Percentiles rank a stretch among this genome's conserved stretches.
Conservation (phyloP, 2,888 invertebrate genomes). For the Megalurothrips usitatus region DNA sequence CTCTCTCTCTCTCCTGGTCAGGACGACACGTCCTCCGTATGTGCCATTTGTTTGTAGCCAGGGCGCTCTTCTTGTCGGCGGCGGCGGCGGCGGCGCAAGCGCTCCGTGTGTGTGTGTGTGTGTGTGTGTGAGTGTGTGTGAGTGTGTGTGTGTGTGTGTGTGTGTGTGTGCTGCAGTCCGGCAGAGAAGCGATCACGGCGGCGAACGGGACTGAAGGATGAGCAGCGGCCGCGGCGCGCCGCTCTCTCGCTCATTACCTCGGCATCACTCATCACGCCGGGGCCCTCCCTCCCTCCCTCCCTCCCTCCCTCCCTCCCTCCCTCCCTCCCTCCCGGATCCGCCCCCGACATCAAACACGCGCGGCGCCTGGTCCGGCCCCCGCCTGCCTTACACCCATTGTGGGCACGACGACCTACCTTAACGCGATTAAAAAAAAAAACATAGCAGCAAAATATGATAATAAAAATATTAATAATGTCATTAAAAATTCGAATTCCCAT, state of each 20-base stretch:
- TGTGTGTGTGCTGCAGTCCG: not conserved
- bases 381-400: not conserved
- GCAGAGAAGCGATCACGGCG: not conserved
- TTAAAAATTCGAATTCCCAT: no score
- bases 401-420: not conserved
- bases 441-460: not conserved
- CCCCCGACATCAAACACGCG: not conserved
- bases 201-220: not conserved
- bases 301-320: no score
- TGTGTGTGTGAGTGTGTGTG: not conserved
- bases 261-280: not conserved
- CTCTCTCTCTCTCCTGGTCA: no score
- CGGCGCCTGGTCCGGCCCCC: not conserved
- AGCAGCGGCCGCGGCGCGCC: no score
- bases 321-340: not conserved
- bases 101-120: not conserved
- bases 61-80: not conserved
- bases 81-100: no score
- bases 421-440: not conserved
- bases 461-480: no score
- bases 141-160: slow-evolving; percentile 9
- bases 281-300: not conserved
- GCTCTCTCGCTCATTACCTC: not conserved
- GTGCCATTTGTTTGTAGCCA: not conserved
- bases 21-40: no score